phyloP scores from a whole-genome alignment of 2,888 invertebrate genomes.

The Latheticus oryzae region DNA sequence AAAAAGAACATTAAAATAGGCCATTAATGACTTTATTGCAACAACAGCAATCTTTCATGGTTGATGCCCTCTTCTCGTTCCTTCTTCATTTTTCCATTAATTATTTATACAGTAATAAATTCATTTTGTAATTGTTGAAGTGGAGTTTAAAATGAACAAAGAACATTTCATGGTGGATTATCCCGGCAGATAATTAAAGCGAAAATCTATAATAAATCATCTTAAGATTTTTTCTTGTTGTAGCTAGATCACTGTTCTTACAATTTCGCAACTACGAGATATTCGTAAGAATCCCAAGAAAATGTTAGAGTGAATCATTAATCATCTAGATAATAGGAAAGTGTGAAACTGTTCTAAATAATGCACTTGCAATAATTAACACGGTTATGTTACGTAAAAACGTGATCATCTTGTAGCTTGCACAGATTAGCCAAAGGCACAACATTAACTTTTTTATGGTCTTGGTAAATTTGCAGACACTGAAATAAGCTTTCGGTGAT shows the following conservation, averaged over 20 bases:
- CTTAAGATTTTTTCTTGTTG: constrained; percentile 12
- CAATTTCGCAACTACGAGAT: constrained; percentile 21
- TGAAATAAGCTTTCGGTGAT: too few species aligned
- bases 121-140: constrained; percentile 18
- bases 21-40: constrained; percentile 24
- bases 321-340: constrained; percentile 39
- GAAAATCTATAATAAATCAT: constrained; percentile 32
- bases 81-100: constrained; percentile 16
- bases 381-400: constrained; percentile 25
- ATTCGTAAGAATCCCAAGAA: constrained; percentile 7
- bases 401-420: constrained; percentile 5
- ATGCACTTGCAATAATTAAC: constrained; percentile 32
- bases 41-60: constrained; percentile 28
- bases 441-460: too few species aligned
- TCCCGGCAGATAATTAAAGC: constrained; percentile 17
- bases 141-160: constrained; percentile 20
- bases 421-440: too few species aligned
- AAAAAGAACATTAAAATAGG: constrained; percentile 9
- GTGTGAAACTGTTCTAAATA: constrained; percentile 39
- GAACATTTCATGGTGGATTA: constrained; percentile 27
- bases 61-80: constrained; percentile 15
- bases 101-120: constrained; percentile 28
- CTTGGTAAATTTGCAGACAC: too few species aligned
- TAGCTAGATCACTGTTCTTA: constrained; percentile 8
- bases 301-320: constrained; percentile 33